A percentile compares a stretch with the other conserved stretches of the same genome.
These are phyloP conservation scores for Octopus bimaculoides DNA, from an alignment of 1,140 invertebrate genomes.

Conservation along the genomic window DNA sequence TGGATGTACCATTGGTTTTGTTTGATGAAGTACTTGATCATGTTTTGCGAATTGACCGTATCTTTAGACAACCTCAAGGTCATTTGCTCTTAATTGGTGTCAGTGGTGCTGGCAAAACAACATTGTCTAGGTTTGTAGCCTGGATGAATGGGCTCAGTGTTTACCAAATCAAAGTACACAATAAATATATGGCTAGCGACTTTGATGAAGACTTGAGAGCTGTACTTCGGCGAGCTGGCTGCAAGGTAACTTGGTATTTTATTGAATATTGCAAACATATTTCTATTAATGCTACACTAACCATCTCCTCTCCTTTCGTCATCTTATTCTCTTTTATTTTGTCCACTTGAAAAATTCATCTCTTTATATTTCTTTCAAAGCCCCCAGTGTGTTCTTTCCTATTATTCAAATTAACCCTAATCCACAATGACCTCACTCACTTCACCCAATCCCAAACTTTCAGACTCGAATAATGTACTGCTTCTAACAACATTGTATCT, in stretches of 20 bases:
- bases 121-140: conserved; percentile 96
- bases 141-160: conserved; percentile 99
- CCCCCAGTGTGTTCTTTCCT: too few species aligned
- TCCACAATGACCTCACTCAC: too few species aligned
- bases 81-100: conserved; percentile 86
- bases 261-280: too few species aligned
- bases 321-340: too few species aligned
- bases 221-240: conserved; percentile 90
- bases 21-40: conserved; percentile 99
- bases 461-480: too few species aligned
- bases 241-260: conserved; percentile 64
- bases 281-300: too few species aligned
- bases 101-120: conserved; percentile 96
- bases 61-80: conserved; percentile 94
- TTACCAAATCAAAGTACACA: conserved; percentile 90
- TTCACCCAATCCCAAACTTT: too few species aligned
- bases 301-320: too few species aligned
- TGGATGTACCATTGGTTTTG: conserved; percentile 95
- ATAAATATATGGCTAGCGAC: conserved; percentile 97
- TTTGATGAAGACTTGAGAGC: conserved; percentile 98
- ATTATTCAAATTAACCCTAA: too few species aligned
- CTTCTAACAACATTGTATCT: too few species aligned
- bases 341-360: too few species aligned
- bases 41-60: conserved; percentile 95
- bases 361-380: too few species aligned